These are phyloP conservation scores for Tokudaia muenninki DNA, from an alignment of 2,797 vertebrate species.

Conservation along the genomic window DNA sequence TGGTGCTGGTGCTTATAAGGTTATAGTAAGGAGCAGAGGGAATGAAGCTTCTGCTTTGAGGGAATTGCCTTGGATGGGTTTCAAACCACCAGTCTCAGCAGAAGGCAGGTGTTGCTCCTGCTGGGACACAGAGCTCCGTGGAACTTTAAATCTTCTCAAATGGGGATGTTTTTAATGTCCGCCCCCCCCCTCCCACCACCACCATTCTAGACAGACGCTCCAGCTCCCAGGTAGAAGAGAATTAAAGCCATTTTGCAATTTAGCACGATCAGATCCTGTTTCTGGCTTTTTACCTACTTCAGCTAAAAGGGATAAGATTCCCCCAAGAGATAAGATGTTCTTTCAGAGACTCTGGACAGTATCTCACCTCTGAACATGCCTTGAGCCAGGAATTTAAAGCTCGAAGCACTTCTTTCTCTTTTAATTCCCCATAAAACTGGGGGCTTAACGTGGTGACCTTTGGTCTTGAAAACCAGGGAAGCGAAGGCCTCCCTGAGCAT, in stretches of 20 bases:
- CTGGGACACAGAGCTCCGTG: background rate
- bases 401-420: constrained; percentile 15
- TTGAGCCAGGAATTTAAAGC: constrained; percentile 27
- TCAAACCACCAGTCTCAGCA: background rate
- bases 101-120: background rate
- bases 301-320: constrained; percentile 23
- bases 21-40: background rate
- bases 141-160: background rate
- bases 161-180: background rate
- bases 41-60: background rate
- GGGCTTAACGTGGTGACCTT: background rate
- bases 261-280: background rate
- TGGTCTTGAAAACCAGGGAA: background rate
- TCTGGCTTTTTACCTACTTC: constrained; percentile 54
- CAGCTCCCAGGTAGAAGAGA: background rate
- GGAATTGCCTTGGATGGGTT: no score
- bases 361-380: constrained; percentile 8
- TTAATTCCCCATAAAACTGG: background rate
- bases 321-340: constrained; percentile 25
- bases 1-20: background rate
- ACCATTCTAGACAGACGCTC: background rate
- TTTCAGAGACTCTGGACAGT: constrained; percentile 39
- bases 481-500: background rate
- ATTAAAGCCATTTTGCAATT: constrained; percentile 6
- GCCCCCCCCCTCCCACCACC: no score